Base-by-base conservation (phyloP, 2,113 vertebrate genomes). In the Nettapus auritus region DNA sequence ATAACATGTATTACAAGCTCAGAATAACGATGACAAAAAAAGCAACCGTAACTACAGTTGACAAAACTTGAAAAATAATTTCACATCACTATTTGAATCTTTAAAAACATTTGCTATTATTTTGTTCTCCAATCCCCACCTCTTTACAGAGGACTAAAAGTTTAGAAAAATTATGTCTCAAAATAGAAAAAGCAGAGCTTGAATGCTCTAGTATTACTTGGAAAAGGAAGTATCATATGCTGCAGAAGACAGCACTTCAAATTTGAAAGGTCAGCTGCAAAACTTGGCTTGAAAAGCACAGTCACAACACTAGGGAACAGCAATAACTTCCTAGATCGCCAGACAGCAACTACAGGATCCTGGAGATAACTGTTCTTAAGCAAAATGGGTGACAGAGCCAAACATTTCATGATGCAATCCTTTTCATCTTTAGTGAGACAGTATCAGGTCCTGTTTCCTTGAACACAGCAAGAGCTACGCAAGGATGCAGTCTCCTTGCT, bases 191-290 rank as follows among this genome's bases (percentile, higher is more conserved):
- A 83, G 52, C 33, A 94, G 80, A 84, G 76, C 82, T 83, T 56
- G 42, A 88, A 88, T 53, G 76, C 38, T 86, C 64, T 36, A 68
- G 55, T 69, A 88, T 93, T 88, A 79, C 69, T 67, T 84, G 57
- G 56, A 53, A 91, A 84, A 95, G 52, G 56, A 62, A 94, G n/a
- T 22, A 70, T 68, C 75, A 52, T 75, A 33, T 68, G 77, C 74
- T 83, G 64, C 38, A 86, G 64, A 71, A 96, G 92, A 88, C 33
- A 76, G 48, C 73, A 33, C 86, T 92, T 70, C 73, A 83, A 48
- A 90, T 95, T 75, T 86, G 69, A 95, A 95, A 94, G 88, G 86
- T 95, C 94, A 92, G 80, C 88, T 93, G 88, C 82, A 95, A 93
- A 94, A 29, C 82, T 88, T 94, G 86, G 90, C 86, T 90, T 95